These are phyloP conservation scores for Balanococcus diminutus DNA, from an alignment of 2,888 invertebrate genomes.

Conservation along the genomic window DNA sequence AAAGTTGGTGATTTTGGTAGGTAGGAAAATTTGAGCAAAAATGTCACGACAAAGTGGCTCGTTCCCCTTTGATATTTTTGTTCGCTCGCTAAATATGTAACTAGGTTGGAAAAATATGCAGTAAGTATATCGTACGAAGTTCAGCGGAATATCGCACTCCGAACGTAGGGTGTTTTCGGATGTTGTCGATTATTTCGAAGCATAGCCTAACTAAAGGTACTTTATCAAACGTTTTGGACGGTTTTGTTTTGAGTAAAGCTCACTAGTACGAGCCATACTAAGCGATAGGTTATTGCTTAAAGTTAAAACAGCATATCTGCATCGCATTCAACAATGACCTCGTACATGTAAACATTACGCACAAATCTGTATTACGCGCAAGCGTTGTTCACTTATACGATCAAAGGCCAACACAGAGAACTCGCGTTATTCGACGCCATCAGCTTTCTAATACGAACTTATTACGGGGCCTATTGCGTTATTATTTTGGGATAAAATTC, in stretches of 20 bases:
- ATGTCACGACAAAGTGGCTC: not conserved
- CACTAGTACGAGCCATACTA: not conserved
- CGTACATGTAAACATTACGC: constrained; percentile 8
- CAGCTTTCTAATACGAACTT: not conserved
- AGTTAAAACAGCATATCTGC: not conserved
- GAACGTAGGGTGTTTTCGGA: not conserved
- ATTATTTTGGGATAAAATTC: not conserved
- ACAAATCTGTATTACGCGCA: not conserved
- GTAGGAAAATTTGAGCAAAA: no score
- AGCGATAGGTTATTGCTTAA: not conserved
- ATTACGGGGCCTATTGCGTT: not conserved
- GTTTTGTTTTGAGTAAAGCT: not conserved
- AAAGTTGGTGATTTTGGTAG: no score
- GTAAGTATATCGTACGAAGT: no score
- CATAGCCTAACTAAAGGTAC: not conserved
- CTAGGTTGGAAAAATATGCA: not conserved
- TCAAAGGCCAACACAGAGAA: not conserved
- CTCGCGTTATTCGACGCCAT: not conserved
- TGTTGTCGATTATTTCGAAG: not conserved
- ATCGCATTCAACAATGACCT: constrained; percentile 8
- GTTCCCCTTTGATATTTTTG: not conserved
- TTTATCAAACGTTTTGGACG: not conserved
- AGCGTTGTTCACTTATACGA: not conserved
- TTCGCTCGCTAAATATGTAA: not conserved
- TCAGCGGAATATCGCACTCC: not conserved